phyloP scores from a whole-genome alignment of 2,797 vertebrate genomes.

The Centroberyx gerrardi region DNA sequence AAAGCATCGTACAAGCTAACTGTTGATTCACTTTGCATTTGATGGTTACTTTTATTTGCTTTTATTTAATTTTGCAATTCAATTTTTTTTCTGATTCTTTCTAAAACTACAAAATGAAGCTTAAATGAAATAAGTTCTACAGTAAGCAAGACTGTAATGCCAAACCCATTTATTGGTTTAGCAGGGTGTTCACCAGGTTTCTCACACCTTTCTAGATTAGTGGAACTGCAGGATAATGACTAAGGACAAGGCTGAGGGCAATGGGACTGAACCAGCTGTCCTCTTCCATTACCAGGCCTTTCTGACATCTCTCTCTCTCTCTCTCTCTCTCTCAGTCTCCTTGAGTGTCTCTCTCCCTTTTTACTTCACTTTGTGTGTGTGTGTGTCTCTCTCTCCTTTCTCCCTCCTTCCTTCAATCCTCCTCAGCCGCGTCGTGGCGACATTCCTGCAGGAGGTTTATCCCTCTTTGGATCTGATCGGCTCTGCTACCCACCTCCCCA shows the following conservation, averaged over 20 bases:
- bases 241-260: too few relatives aligned
- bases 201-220: too few relatives aligned
- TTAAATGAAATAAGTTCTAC: too few relatives aligned
- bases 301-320: slow-evolving; percentile 8
- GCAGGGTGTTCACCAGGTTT: too few relatives aligned
- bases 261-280: background rate
- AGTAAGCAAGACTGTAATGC: too few relatives aligned
- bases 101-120: too few relatives aligned
- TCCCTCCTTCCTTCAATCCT: slow-evolving; percentile 42
- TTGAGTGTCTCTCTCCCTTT: too few relatives aligned
- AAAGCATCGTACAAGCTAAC: background rate
- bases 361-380: too few relatives aligned
- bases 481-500: slow-evolving; percentile 32
- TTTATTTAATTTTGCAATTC: background rate
- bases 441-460: slow-evolving; percentile 53
- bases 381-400: slow-evolving; percentile 11
- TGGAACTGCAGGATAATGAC: too few relatives aligned
- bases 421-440: slow-evolving; percentile 46
- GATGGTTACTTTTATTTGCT: background rate
- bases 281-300: background rate
- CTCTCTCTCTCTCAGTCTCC: background rate
- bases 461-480: slow-evolving; percentile 42
- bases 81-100: too few relatives aligned
- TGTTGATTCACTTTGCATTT: background rate
- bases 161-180: too few relatives aligned